Conservation (phyloP, 2,797 vertebrate species). For the Harpagifer antarcticus region DNA sequence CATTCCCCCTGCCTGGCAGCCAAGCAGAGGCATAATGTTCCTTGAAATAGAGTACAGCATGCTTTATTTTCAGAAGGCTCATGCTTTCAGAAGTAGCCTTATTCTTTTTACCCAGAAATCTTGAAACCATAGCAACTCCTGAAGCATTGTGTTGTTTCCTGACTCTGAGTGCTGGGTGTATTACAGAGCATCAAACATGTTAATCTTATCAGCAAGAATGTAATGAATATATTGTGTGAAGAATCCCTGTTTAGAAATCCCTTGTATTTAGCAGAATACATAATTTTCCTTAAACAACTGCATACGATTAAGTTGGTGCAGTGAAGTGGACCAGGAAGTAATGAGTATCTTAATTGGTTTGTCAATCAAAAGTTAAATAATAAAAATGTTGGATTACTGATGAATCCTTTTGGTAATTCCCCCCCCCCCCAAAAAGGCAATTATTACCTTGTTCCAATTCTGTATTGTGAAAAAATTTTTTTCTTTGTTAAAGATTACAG, state of each 20-base stretch:
- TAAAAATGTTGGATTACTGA: neutral
- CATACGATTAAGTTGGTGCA: neutral
- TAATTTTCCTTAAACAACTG: neutral
- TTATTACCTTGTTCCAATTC: neutral
- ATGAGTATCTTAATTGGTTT: neutral
- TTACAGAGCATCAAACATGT: neutral
- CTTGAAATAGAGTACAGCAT: slow-evolving; percentile 67
- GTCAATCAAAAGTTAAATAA: neutral
- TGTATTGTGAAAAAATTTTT: too few species aligned
- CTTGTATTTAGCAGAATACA: neutral
- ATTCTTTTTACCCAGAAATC: slow-evolving; percentile 30
- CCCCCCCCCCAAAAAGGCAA: neutral
- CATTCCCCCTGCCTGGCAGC: slow-evolving; percentile 40
- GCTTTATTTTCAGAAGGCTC: slow-evolving; percentile 64
- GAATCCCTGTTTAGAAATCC: too few species aligned
- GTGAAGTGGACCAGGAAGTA: neutral
- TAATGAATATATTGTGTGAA: neutral
- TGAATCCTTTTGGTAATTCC: too few species aligned
- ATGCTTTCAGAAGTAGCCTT: neutral
- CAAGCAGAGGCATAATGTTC: slow-evolving; percentile 62
- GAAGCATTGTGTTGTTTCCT: neutral
- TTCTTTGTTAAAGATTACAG: neutral
- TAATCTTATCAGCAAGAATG: neutral
- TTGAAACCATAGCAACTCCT: slow-evolving; percentile 15
- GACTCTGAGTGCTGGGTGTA: neutral